phyloP scores from a whole-genome alignment of 2,797 vertebrate genomes.

The Enteromius argenteus region DNA sequence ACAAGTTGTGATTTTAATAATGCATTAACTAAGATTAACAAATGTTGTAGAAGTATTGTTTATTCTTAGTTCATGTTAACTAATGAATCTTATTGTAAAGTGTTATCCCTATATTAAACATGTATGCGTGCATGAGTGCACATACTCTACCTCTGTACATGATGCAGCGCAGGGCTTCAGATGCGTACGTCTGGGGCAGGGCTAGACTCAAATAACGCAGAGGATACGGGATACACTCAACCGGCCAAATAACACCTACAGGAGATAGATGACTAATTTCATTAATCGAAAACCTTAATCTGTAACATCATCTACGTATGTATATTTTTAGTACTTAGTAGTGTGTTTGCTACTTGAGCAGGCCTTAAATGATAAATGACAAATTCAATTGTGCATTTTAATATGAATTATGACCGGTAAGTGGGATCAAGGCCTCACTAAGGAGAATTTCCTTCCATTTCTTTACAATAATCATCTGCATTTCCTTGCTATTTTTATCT shows the following conservation, averaged over 20 bases:
- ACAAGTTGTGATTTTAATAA: too few relatives aligned
- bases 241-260: constrained; percentile 83
- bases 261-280: background rate
- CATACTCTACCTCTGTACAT: constrained; percentile 80
- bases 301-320: background rate
- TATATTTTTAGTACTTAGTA: background rate
- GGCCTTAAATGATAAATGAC: background rate
- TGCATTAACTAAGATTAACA: too few relatives aligned
- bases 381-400: background rate
- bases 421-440: background rate
- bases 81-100: too few relatives aligned
- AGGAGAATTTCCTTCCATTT: background rate
- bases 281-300: background rate
- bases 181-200: constrained; percentile 82
- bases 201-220: constrained; percentile 81
- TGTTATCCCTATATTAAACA: background rate
- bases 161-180: constrained; percentile 81
- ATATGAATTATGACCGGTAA: background rate
- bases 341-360: background rate
- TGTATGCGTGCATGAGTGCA: background rate
- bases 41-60: too few relatives aligned
- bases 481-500: constrained; percentile 23
- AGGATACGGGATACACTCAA: constrained; percentile 84
- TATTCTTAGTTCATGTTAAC: too few relatives aligned
- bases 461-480: background rate